Conservation (phyloP, 2,113 vertebrate species). For the Cyphomyrus discorhynchus region DNA sequence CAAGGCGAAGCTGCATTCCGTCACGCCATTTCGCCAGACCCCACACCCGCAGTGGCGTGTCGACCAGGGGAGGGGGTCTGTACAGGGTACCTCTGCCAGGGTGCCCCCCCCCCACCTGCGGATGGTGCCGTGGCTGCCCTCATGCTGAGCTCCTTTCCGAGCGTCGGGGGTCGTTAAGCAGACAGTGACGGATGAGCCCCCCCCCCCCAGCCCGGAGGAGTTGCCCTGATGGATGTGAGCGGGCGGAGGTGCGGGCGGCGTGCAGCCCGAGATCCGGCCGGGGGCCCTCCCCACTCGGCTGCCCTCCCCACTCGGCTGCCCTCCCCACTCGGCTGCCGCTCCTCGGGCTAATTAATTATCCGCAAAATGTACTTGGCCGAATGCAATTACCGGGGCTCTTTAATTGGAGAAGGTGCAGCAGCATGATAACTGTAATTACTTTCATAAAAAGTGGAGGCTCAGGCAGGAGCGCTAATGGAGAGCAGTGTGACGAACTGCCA, state of each 20-base stretch:
- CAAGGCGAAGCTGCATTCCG: not conserved
- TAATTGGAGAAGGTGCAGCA: conserved; percentile 23
- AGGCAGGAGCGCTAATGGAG: not conserved
- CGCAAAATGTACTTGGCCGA: not conserved
- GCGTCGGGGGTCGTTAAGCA: not conserved
- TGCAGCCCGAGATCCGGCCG: too few species aligned
- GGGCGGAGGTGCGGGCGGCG: not conserved
- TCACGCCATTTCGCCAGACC: not conserved
- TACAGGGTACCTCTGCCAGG: not conserved
- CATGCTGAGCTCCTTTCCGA: not conserved
- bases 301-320: not conserved
- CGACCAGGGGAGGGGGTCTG: not conserved
- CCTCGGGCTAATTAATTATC: conserved; percentile 1
- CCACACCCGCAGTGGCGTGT: not conserved
- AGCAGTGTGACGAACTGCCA: not conserved
- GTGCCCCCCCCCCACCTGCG: not conserved
- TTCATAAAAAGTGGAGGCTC: conserved; percentile 14
- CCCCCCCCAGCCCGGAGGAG: not conserved
- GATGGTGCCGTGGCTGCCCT: not conserved
- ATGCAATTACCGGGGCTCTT: conserved; percentile 13
- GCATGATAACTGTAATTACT: conserved; percentile 26
- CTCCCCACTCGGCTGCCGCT: not conserved
- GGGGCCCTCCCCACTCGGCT: not conserved
- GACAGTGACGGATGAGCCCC: not conserved
- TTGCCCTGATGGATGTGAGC: not conserved